Conservation (phyloP, 2,888 invertebrate species). For the Stenichneumon culpator region DNA sequence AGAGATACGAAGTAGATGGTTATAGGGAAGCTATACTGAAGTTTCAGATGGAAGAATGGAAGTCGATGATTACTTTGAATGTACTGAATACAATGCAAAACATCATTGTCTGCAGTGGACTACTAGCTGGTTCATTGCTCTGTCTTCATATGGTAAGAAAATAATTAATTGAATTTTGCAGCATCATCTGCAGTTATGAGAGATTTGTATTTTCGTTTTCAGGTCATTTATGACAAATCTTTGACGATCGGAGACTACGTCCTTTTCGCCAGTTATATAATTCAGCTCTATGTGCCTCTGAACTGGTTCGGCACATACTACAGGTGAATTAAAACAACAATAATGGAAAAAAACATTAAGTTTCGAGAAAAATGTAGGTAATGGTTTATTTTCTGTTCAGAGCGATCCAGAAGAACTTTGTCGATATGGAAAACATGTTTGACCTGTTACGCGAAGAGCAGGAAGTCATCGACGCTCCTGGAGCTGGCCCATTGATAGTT, state of each 20-base stretch:
- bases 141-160: constrained; percentile 93
- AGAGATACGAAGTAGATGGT: constrained; percentile 94
- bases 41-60: constrained; percentile 97
- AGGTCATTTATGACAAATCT: constrained; percentile 87
- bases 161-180: not conserved
- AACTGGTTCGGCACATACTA: constrained; percentile 99
- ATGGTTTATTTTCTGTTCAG: constrained; percentile 85
- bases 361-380: constrained; percentile 10
- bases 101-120: constrained; percentile 93
- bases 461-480: constrained; percentile 94
- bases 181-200: not conserved
- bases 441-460: constrained; percentile 95
- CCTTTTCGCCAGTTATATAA: constrained; percentile 96
- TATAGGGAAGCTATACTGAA: constrained; percentile 94
- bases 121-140: constrained; percentile 94
- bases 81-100: constrained; percentile 97
- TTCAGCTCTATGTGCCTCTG: constrained; percentile 97
- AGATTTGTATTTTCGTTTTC: constrained; percentile 10
- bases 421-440: constrained; percentile 99
- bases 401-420: constrained; percentile 98
- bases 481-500: constrained; percentile 90
- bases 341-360: constrained; percentile 6
- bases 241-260: constrained; percentile 98
- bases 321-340: constrained; percentile 88
- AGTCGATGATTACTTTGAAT: constrained; percentile 93